Evolutionary conservation across 2,797 vertebrate genomes (phyloP).

Genomic region (Staurois parvus): DNA sequence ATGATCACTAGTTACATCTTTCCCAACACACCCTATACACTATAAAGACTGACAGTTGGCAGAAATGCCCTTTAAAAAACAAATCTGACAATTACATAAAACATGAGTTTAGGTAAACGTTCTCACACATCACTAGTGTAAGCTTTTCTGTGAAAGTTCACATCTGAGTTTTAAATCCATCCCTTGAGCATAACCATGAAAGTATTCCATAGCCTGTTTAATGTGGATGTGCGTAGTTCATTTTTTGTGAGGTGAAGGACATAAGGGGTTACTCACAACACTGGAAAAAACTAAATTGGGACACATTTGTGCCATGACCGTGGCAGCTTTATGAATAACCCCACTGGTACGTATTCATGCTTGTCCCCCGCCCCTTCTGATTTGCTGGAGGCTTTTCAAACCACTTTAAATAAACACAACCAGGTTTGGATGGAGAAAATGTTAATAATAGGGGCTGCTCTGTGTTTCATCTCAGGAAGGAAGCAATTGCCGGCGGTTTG

Average conservation of each 20-base stretch:
- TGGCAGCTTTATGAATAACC: conserved; percentile 33
- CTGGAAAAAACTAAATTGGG: conserved; percentile 8
- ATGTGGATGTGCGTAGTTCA: background rate
- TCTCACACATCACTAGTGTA: background rate
- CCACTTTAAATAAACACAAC: conserved; percentile 59
- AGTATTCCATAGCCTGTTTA: background rate
- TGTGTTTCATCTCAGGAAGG: conserved; percentile 63
- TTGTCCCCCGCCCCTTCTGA: conserved; percentile 30
- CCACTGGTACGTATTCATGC: conserved; percentile 21
- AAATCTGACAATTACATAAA: background rate
- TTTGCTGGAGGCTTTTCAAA: conserved; percentile 55
- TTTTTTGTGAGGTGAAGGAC: conserved; percentile 24
- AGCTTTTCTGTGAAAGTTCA: background rate
- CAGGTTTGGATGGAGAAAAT: conserved; percentile 55
- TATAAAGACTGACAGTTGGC: background rate
- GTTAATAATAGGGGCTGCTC: conserved; percentile 62
- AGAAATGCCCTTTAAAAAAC: background rate
- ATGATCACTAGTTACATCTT: background rate
- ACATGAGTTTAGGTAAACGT: background rate
- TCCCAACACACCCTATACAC: no score
- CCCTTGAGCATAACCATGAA: conserved; percentile 6
- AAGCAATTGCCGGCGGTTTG: conserved; percentile 61
- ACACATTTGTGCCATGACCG: conserved; percentile 36
- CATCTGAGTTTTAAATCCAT: background rate
- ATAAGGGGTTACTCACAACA: conserved; percentile 35